phyloP scores from a whole-genome alignment of 2,113 vertebrate species.

The Hiodon alosoides region DNA sequence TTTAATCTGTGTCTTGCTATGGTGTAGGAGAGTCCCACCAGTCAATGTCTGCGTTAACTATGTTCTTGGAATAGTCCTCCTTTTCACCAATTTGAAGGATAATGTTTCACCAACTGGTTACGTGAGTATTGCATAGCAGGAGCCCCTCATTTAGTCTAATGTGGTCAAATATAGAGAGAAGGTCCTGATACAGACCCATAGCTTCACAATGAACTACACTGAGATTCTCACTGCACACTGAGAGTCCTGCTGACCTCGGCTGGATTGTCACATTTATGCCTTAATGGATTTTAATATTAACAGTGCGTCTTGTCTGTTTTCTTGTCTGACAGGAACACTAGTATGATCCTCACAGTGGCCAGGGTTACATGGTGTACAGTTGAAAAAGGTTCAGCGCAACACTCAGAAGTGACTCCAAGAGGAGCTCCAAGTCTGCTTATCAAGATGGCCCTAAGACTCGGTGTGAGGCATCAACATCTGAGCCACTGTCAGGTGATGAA shows the following conservation, averaged over 20 bases:
- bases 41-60: slow-evolving; percentile 13
- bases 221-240: too few species aligned
- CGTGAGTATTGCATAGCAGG: not conserved
- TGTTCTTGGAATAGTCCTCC: slow-evolving; percentile 17
- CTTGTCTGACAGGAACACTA: too few species aligned
- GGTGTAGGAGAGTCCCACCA: slow-evolving; percentile 4
- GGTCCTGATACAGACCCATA: not conserved
- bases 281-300: too few species aligned
- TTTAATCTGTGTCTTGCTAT: slow-evolving; percentile 4
- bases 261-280: too few species aligned
- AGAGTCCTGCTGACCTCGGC: too few species aligned
- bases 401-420: slow-evolving; percentile 11
- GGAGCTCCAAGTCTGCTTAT: slow-evolving; percentile 9
- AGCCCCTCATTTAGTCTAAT: too few species aligned
- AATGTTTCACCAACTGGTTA: slow-evolving; percentile 1
- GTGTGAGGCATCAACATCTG: slow-evolving; percentile 8
- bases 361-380: not conserved
- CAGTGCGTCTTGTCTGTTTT: too few species aligned
- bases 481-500: not conserved
- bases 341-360: too few species aligned
- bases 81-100: slow-evolving; percentile 10
- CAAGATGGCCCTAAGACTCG: slow-evolving; percentile 23
- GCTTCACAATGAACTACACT: not conserved
- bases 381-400: slow-evolving; percentile 31
- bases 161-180: not conserved